Conservation (phyloP, 2,113 vertebrate species). For the Ailuropoda melanoleuca region DNA sequence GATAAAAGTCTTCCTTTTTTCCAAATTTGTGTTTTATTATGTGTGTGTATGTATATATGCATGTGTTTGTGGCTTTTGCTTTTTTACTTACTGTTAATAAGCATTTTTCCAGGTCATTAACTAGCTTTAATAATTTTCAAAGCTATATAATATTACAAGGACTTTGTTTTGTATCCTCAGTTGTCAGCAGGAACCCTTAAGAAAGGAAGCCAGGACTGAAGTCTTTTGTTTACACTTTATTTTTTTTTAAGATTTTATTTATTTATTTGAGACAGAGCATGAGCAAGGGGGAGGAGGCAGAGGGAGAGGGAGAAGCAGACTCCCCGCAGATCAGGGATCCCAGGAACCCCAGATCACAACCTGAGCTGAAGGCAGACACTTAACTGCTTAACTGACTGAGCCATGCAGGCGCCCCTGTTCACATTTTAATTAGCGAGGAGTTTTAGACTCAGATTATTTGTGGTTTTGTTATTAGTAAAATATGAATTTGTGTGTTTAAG, state of each 20-base stretch:
- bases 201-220: background rate
- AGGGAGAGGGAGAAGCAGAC: background rate
- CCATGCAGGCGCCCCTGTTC: background rate
- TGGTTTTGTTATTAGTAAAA: slow-evolving; percentile 18
- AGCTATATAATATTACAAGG: background rate
- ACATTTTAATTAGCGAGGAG: background rate
- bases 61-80: background rate
- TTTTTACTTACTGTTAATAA: background rate
- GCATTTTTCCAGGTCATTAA: background rate
- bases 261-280: background rate
- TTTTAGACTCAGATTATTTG: background rate
- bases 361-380: background rate
- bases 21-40: background rate
- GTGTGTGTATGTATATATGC: background rate
- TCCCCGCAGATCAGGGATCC: background rate
- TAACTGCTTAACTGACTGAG: background rate
- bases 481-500: background rate
- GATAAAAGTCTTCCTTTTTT: background rate
- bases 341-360: background rate
- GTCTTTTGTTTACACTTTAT: background rate
- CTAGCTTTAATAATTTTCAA: background rate
- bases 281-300: background rate
- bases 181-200: background rate
- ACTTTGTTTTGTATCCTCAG: background rate
- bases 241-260: background rate